Evolutionary conservation across 2,797 vertebrate genomes (phyloP).

Genomic region (Phrynocephalus guinanensis): DNA sequence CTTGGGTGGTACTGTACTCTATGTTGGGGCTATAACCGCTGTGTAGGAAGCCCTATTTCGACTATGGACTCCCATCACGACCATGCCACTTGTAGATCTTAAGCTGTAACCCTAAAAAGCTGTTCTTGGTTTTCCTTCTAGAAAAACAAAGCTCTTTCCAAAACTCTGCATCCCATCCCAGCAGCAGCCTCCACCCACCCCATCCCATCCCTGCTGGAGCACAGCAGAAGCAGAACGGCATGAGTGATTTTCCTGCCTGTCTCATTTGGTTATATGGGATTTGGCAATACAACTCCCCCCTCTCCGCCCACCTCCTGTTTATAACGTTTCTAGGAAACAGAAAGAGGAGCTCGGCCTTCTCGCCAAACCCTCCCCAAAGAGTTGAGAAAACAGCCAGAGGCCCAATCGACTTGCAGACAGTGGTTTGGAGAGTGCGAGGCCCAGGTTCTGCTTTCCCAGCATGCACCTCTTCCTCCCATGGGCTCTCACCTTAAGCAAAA

Average conservation of each 20-base stretch:
- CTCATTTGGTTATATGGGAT: not conserved
- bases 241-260: not conserved
- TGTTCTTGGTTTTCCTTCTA: not conserved
- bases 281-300: not conserved
- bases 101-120: too few species aligned
- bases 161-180: not conserved
- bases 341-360: not conserved
- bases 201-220: not conserved
- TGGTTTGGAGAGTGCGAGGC: slow-evolving; percentile 16
- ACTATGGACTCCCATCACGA: too few species aligned
- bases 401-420: slow-evolving; percentile 11
- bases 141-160: not conserved
- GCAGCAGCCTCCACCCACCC: not conserved
- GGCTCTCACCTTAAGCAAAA: slow-evolving; percentile 50
- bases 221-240: not conserved
- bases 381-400: not conserved
- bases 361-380: not conserved
- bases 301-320: not conserved
- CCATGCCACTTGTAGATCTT: too few species aligned
- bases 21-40: too few species aligned
- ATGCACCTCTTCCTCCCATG: slow-evolving; percentile 34
- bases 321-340: not conserved
- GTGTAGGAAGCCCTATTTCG: too few species aligned
- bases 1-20: too few species aligned
- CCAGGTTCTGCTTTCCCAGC: slow-evolving; percentile 25